These are phyloP conservation scores for Pyxicephalus adspersus DNA, from an alignment of 2,113 vertebrate genomes.

Conservation along the genomic window DNA sequence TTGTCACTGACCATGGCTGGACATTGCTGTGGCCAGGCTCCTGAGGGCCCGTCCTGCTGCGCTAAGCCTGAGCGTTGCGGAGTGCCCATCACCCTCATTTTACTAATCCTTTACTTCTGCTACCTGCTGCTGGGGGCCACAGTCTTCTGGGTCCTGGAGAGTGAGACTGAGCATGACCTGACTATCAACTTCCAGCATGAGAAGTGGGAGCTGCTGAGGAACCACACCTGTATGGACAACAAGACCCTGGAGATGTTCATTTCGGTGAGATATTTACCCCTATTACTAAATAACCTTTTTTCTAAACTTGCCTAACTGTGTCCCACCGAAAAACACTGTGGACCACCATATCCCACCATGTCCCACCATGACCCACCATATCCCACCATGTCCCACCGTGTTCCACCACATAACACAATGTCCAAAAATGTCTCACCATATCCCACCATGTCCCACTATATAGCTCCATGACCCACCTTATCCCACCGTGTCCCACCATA, in stretches of 20 bases:
- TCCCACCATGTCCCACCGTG: too few species aligned
- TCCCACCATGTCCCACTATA: too few species aligned
- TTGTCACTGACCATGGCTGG: too few species aligned
- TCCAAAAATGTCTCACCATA: too few species aligned
- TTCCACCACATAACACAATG: too few species aligned
- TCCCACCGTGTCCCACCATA: too few species aligned
- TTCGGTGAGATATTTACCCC: conserved; percentile 77
- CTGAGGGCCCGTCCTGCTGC: not conserved
- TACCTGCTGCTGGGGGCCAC: conserved; percentile 81
- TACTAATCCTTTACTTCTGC: conserved; percentile 73
- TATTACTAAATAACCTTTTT: too few species aligned
- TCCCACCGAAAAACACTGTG: too few species aligned
- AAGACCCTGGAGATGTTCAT: conserved; percentile 70
- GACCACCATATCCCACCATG: too few species aligned
- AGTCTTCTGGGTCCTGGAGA: conserved; percentile 83
- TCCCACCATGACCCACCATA: too few species aligned
- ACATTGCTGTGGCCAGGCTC: not conserved
- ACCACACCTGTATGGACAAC: conserved; percentile 74
- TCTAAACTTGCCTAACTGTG: too few species aligned
- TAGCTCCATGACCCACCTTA: too few species aligned
- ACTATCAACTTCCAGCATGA: conserved; percentile 59
- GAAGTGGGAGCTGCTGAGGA: conserved; percentile 68
- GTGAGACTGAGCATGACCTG: conserved; percentile 61
- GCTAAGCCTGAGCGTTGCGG: conserved; percentile 24
- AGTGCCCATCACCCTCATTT: conserved; percentile 68